Conservation (phyloP, 2,113 vertebrate genomes). For the Amphiprion percula region DNA sequence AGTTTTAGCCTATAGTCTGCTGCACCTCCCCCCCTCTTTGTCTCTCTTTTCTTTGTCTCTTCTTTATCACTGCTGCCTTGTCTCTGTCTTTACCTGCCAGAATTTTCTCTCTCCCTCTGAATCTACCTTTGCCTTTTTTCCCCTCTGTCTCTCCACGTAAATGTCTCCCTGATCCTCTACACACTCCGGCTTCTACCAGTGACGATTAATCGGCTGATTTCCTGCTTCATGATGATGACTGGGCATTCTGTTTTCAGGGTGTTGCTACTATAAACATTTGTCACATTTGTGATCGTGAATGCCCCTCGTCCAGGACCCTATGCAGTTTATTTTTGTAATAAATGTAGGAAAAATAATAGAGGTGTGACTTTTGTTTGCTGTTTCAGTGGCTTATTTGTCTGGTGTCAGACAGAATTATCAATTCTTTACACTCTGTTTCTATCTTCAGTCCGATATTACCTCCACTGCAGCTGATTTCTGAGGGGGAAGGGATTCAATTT, state of each 20-base stretch:
- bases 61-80: slow-evolving; percentile 4
- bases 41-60: slow-evolving; percentile 39
- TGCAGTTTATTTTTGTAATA: slow-evolving; percentile 1
- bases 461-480: too few relatives aligned
- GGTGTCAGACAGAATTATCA: too few relatives aligned
- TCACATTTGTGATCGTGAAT: slow-evolving; percentile 18
- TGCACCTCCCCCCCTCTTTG: slow-evolving; percentile 59
- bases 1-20: slow-evolving; percentile 57
- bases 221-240: slow-evolving; percentile 11
- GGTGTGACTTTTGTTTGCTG: slow-evolving; percentile 13
- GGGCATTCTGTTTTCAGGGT: background rate
- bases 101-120: background rate
- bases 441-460: too few relatives aligned
- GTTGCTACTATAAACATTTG: slow-evolving; percentile 1
- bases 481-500: too few relatives aligned
- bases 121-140: background rate
- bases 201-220: slow-evolving; percentile 49
- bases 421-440: too few relatives aligned
- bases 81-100: slow-evolving; percentile 11
- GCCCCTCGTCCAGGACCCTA: background rate
- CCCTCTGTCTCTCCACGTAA: background rate
- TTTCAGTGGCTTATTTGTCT: background rate
- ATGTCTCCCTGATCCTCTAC: background rate
- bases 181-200: background rate
- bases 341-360: background rate